Base-by-base conservation (phyloP, 2,113 vertebrate genomes). In the Mustela nigripes region DNA sequence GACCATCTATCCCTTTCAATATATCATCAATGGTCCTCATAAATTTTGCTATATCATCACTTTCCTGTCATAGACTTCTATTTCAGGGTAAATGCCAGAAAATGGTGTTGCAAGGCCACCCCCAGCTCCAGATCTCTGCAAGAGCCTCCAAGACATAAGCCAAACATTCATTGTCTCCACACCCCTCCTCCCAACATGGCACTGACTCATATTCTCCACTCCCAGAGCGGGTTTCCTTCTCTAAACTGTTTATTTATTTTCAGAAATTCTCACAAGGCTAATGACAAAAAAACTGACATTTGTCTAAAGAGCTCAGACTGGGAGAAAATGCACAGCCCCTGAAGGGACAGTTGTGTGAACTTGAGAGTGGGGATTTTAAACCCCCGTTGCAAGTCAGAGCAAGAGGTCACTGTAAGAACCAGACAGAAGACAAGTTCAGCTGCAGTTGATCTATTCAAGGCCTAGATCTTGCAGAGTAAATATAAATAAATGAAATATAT, bases 401-500 rank as follows among this genome's bases (percentile, higher is more conserved):
- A 85, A 95, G 65, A 98, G 92, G 74, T 85, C 95, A 97, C 89
- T 95, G 84, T 28, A 81, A 97, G 97, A 98, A 91, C 62, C 91
- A 94, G 94, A 96, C 90, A 94, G 89, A 96, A 95, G 56, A 97
- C 80, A 96, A 95, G 92, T 67, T 97, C 78, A 91, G 79, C 36
- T 94, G 63, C 78, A 79, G 89, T 7, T 97, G 96, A 98, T 97
- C 98, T 98, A 89, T 93, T 93, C 91, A 98, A 97, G 97, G 96
- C 93, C 58, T 95, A 91, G 89, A 96, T 56, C 78, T 96, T 85
- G 60, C 65, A 86, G 78, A 21, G 93, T 48, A 83, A 95, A 92
- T 33, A 94, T 97, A 98, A 98, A 98, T 73, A 98, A 98, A 98
- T 85, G 98, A 60, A 98, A 58, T 76, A 67, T 80, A 91, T 36